Conservation (phyloP, 2,888 invertebrate genomes). For the Caenorhabditis auriculariae region DNA sequence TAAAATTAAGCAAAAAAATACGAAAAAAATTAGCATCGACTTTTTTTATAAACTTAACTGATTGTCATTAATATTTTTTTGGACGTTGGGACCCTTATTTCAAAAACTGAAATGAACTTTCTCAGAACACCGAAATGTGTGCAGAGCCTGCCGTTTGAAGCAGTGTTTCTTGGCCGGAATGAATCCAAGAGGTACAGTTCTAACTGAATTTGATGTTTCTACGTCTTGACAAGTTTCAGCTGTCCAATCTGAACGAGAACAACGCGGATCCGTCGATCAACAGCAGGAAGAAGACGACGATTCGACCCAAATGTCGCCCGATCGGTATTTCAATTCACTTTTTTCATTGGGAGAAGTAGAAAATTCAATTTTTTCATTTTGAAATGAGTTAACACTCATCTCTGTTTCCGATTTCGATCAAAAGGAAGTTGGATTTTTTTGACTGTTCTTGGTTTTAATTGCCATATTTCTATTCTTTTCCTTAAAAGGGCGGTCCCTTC, state of each 20-base stretch:
- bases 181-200: constrained; percentile 46
- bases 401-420: no score
- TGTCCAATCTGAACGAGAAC: constrained; percentile 46
- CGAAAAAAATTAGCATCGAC: not conserved
- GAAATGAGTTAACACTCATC: no score
- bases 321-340: constrained; percentile 11
- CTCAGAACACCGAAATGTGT: constrained; percentile 57
- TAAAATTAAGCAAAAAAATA: not conserved
- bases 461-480: no score
- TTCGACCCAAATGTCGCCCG: constrained; percentile 21
- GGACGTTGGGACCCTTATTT: no score
- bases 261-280: constrained; percentile 15
- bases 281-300: constrained; percentile 33
- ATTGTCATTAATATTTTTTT: not conserved
- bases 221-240: constrained; percentile 24
- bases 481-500: no score
- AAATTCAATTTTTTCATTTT: no score
- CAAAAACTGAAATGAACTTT: no score
- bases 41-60: not conserved
- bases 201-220: not conserved
- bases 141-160: constrained; percentile 52
- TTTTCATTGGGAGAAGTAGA: no score
- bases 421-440: no score
- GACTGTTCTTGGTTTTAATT: no score
- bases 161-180: constrained; percentile 52